Conservation (phyloP, 2,888 invertebrate species). For the Caenorhabditis afra region DNA sequence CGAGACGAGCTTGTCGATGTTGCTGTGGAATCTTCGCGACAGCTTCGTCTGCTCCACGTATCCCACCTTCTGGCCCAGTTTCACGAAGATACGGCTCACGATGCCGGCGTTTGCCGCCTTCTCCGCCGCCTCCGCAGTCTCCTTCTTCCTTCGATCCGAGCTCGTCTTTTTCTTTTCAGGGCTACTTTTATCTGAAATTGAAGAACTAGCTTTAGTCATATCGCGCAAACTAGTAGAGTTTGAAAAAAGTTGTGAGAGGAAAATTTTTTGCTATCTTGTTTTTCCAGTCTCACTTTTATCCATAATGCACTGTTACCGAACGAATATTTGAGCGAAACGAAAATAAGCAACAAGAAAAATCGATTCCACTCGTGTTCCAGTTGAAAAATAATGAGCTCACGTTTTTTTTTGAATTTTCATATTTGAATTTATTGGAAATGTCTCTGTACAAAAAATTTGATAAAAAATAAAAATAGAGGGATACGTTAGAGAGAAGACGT, state of each 20-base stretch:
- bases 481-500: too few species aligned
- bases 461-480: too few species aligned
- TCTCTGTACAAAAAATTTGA: too few species aligned
- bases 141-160: conserved; percentile 18
- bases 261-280: too few species aligned
- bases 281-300: conserved; percentile 24
- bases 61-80: conserved; percentile 39
- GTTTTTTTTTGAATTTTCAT: too few species aligned
- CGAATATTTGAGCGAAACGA: conserved; percentile 2
- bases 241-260: too few species aligned
- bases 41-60: conserved; percentile 45
- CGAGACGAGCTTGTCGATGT: conserved; percentile 46
- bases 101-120: conserved; percentile 38
- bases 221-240: too few species aligned
- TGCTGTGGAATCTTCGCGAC: conserved; percentile 44
- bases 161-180: too few species aligned
- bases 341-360: neutral
- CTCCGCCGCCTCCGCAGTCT: conserved; percentile 37
- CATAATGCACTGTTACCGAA: conserved; percentile 16
- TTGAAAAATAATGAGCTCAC: too few species aligned
- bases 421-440: too few species aligned
- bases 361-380: too few species aligned
- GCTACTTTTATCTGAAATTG: conserved; percentile 16
- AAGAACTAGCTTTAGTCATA: too few species aligned
- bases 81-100: conserved; percentile 25